Evolutionary conservation across 2,113 vertebrate genomes (phyloP).

Genomic region (Cairina moschata): DNA sequence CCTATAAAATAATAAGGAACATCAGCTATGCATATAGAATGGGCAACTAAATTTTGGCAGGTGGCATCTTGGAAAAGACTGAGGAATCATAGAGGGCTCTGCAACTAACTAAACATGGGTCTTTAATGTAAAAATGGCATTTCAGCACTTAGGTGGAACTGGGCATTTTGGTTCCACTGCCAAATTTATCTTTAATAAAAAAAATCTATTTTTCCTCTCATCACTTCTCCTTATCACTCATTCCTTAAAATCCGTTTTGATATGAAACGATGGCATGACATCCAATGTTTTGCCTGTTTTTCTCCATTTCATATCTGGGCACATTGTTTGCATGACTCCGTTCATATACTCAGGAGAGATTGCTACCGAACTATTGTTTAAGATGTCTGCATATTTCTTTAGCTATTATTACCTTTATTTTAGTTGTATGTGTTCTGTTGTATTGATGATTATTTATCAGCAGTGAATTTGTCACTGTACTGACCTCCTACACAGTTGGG

Average conservation of each 20-base stretch:
- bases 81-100: not conserved
- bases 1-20: not conserved
- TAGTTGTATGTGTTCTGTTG: not conserved
- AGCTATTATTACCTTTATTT: not conserved
- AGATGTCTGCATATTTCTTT: not conserved
- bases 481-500: not conserved
- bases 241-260: not conserved
- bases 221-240: not conserved
- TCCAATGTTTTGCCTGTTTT: not conserved
- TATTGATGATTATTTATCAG: not conserved
- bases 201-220: not conserved
- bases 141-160: not conserved
- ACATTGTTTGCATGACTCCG: accelerated
- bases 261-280: not conserved
- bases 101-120: not conserved
- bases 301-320: not conserved
- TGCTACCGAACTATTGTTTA: not conserved
- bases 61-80: not conserved
- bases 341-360: not conserved
- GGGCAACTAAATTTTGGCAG: not conserved
- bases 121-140: not conserved
- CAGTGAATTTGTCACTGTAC: not conserved
- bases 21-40: not conserved
- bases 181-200: not conserved
- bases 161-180: not conserved